Percentiles rank a stretch among this genome's conserved stretches.
Evolutionary conservation across 1,140 invertebrate genomes (phyloP).

Genomic region (Coptotermes formosanus): DNA sequence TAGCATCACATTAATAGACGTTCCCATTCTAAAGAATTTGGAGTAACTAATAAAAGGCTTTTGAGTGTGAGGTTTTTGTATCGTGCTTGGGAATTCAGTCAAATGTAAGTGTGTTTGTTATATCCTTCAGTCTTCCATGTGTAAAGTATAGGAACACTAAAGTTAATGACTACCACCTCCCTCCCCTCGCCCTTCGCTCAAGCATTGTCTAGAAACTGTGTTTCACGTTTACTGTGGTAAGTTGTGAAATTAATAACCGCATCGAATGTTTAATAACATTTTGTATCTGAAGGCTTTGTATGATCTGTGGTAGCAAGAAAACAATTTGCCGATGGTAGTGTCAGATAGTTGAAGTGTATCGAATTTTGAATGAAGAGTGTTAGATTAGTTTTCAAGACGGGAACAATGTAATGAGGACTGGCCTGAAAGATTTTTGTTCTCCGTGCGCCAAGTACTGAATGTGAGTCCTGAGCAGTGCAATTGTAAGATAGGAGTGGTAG

Average conservation of each 20-base stretch:
- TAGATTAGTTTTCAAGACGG: not conserved
- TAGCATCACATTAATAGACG: no score
- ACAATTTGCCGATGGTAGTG: not conserved
- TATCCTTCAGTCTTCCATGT: no score
- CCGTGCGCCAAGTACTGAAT: not conserved
- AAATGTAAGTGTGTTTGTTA: no score
- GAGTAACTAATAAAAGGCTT: no score
- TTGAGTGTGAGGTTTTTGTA: no score
- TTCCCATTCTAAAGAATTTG: no score
- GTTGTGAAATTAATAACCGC: not conserved
- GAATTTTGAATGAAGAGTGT: slow-evolving; percentile 10
- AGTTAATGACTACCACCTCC: not conserved
- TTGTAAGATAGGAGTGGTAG: no score
- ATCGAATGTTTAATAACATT: not conserved
- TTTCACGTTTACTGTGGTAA: not conserved
- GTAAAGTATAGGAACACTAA: not conserved
- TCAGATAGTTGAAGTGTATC: not conserved
- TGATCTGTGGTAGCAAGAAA: not conserved
- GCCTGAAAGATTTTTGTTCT: not conserved
- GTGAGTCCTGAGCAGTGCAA: no score
- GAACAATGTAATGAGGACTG: not conserved
- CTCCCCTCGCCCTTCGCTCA: not conserved
- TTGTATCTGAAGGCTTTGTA: not conserved
- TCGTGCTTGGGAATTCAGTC: no score
- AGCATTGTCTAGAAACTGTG: not conserved